phyloP scores from a whole-genome alignment of 2,888 invertebrate genomes.

The Dasysyrphus tricinctus region DNA sequence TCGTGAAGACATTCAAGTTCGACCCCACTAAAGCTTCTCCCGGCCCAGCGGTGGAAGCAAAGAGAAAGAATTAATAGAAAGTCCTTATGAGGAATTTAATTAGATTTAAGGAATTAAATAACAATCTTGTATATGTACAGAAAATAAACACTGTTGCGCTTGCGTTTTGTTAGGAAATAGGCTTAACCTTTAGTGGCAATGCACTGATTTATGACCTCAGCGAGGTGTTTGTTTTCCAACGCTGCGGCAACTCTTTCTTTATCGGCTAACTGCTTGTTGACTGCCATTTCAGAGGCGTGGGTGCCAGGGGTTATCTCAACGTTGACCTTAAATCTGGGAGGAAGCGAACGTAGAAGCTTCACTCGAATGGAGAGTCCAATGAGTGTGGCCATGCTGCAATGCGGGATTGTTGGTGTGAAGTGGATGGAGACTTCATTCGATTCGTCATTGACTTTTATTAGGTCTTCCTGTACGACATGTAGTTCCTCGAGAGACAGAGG shows the following conservation, averaged over 20 bases:
- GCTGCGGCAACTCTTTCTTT: conserved; percentile 99
- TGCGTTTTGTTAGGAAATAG: conserved; percentile 33
- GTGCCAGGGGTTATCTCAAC: conserved; percentile 96
- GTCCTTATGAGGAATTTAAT: conserved; percentile 42
- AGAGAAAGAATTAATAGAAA: conserved; percentile 77
- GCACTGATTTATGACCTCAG: conserved; percentile 97
- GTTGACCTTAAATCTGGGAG: conserved; percentile 92
- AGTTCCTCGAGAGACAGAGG: conserved; percentile 97
- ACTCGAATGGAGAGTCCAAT: conserved; percentile 95
- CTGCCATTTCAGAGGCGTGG: conserved; percentile 95
- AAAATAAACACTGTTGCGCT: conserved; percentile 52
- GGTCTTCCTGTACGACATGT: conserved; percentile 94
- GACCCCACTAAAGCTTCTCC: conserved; percentile 88
- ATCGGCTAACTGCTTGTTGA: conserved; percentile 98
- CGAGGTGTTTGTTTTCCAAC: conserved; percentile 94
- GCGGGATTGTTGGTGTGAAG: conserved; percentile 99
- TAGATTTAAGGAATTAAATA: conserved; percentile 47
- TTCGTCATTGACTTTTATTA: conserved; percentile 90
- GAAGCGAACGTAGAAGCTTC: conserved; percentile 93
- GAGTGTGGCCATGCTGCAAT: conserved; percentile 99
- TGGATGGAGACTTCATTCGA: conserved; percentile 89
- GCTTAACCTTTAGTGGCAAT: conserved; percentile 83
- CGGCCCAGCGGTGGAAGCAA: conserved; percentile 84
- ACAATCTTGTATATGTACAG: conserved; percentile 70
- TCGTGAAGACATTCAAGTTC: conserved; percentile 93